These are phyloP conservation scores for Acanthurus tractus DNA, from an alignment of 2,797 vertebrate species.

Conservation along the genomic window DNA sequence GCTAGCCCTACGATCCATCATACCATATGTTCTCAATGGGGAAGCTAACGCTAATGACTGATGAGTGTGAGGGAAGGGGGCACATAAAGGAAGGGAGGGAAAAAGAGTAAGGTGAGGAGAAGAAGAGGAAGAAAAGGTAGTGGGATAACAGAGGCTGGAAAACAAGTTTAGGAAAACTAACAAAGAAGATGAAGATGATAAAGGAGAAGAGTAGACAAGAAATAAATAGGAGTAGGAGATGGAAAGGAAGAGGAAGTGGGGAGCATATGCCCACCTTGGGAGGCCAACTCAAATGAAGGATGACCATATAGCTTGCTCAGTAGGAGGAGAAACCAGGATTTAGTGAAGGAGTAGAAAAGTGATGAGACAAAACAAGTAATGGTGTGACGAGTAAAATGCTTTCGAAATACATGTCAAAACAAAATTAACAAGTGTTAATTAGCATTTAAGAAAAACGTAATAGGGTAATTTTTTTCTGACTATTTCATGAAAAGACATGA, in stretches of 20 bases:
- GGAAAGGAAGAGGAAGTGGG: slow-evolving; percentile 40
- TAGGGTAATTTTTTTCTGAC: neutral
- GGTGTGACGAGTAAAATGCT: neutral
- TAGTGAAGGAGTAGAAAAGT: slow-evolving; percentile 27
- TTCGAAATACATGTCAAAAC: neutral
- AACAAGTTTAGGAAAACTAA: slow-evolving; percentile 44
- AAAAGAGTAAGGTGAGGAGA: slow-evolving; percentile 15
- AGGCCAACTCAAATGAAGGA: slow-evolving; percentile 67
- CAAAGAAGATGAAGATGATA: slow-evolving; percentile 32
- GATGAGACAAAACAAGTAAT: slow-evolving; percentile 15
- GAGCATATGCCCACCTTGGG: slow-evolving; percentile 70
- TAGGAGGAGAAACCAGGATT: slow-evolving; percentile 32
- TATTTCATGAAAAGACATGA: neutral
- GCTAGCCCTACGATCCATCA: slow-evolving; percentile 89
- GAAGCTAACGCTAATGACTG: slow-evolving; percentile 89
- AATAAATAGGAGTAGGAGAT: slow-evolving; percentile 36
- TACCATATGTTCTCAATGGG: slow-evolving; percentile 91
- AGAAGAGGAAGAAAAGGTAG: slow-evolving; percentile 44
- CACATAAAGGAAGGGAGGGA: slow-evolving; percentile 54
- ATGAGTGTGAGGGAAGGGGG: slow-evolving; percentile 80
- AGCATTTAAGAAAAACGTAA: neutral
- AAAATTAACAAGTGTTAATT: neutral
- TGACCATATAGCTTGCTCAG: slow-evolving; percentile 63
- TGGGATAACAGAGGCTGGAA: slow-evolving; percentile 15
- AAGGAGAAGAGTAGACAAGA: slow-evolving; percentile 35